Base-by-base conservation (phyloP, 2,888 invertebrate species). In the Chamaedrilus cognettii region DNA sequence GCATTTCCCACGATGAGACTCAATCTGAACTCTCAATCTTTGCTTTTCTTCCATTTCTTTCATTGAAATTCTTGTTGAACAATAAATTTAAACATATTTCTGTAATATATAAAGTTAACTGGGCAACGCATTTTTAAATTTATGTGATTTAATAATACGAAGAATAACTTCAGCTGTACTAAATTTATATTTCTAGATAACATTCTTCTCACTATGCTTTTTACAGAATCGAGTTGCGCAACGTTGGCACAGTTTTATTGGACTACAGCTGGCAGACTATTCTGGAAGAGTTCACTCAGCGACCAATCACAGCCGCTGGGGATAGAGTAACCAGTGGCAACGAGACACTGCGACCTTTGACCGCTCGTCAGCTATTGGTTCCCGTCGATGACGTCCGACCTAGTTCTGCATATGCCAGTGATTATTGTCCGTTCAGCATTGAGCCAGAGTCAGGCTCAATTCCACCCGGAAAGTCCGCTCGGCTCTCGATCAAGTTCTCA, bases 221-320 rank as follows among this genome's bases (percentile, higher is more conserved):
- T 42, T 19, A 15, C 73, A 82, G 82, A 50, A 75, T 83, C 50
- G 65, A 67, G 34, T 64, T 83, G 50, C 74, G 72, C 33, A 83
- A 83, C 74, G 78, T 79, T 35, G 83, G 82, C 2, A 65, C 70
- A 3, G 77, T 82, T 1, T 75, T 78, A 68, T 72, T 83, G 71
- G 81, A 82, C 69, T 83, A 79, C 75, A 79, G 70, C 72, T 83
- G 83, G 83, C 79, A 80, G 67, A 77, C 82, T 0, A 74, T 80
- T 1, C 78, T 81, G 80, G 83, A 83, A 70, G 79, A 77, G n/a
- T 60, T 57, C 42, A 42, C 42, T 19, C 65, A 31, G 28, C 26
- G 33, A 30, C 35, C 49, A 11, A 31, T 15, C 60, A 33, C 34
- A 4, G 11, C 19, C 28, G 31, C 42, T 26, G 57, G 30, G 11